A percentile compares a stretch with the other conserved stretches of the same genome.
phyloP scores from a whole-genome alignment of 2,797 vertebrate species.

The Pangasius djambal region DNA sequence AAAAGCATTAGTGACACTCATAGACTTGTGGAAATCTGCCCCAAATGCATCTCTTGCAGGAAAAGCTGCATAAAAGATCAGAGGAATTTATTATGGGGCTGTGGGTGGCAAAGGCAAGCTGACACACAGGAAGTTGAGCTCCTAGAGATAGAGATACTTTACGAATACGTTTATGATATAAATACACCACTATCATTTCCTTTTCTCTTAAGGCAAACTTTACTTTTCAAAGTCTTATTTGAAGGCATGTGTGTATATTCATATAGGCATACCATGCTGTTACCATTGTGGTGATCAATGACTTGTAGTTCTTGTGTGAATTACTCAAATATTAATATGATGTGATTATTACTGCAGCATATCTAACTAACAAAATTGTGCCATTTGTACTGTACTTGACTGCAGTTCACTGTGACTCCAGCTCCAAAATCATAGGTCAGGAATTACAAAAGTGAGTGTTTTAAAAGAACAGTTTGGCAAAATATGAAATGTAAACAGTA shows the following conservation, averaged over 20 bases:
- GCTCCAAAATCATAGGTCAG: not conserved
- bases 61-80: constrained; percentile 68
- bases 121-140: constrained; percentile 46
- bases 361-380: not conserved
- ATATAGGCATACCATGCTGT: not conserved
- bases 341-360: not conserved
- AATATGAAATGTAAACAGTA: not conserved
- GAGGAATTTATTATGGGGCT: constrained; percentile 72
- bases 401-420: no score
- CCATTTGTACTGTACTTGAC: not conserved
- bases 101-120: constrained; percentile 68
- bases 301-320: not conserved
- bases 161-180: constrained; percentile 41
- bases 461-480: not conserved
- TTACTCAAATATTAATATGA: constrained; percentile 4
- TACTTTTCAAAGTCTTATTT: constrained; percentile 20
- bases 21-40: constrained; percentile 66
- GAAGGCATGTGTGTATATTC: not conserved
- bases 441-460: not conserved
- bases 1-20: constrained; percentile 68
- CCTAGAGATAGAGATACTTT: constrained; percentile 39
- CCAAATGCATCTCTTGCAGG: constrained; percentile 67
- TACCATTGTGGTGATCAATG: not conserved
- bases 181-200: constrained; percentile 37
- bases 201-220: constrained; percentile 23